Base-by-base conservation (phyloP, 2,113 vertebrate species). In the Chionodraco myersi region DNA sequence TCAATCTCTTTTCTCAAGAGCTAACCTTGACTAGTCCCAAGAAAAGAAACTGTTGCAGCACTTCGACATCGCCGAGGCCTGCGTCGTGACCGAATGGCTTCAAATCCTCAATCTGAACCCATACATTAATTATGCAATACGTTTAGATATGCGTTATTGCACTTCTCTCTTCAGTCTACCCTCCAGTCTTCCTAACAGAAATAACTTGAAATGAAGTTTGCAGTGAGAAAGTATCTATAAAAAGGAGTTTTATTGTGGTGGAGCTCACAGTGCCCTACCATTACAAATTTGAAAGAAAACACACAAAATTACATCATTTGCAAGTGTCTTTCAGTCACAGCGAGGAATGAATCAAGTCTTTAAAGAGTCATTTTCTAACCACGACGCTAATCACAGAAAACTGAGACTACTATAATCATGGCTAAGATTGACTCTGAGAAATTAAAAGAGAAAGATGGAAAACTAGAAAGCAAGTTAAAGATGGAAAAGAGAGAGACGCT, bases 31-130 rank as follows among this genome's bases (percentile, higher is more conserved):
- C 75, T 51, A 26, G 51, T 56, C 72, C 47, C 68, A 80, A 51
- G 74, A 71, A 83, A 84, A 83, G 7, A 71, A 49, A 59, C 71
- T 44, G 49, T 44, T 30, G 73, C 41, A 2, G 34, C 52, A 59
- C 2, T 34, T 14, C 36, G 62, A 61, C 62, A 10, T 59, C 52
- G 18, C 52, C 18, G 52, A 64, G 59, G n/a, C n/a, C 13, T 1
- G 13, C 26, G 0, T 26, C 9, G 16, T 86, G 88, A 88, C 84
- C 88, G 82, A 88, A 79, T 72, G 54, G 82, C 76, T 87, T 84
- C 60, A 86, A 67, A 74, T 85, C 41, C 66, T 65, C 66, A 65
- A 83, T 81, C 66, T 62, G 49, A 18, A n/a, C 44, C 49, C 21
- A 5, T 65, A n/a, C 26, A 56, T 78, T 81, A 75, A 88, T 77